Evolutionary conservation across 1,140 invertebrate genomes (phyloP).

Genomic region (Bombus pyrosoma): DNA sequence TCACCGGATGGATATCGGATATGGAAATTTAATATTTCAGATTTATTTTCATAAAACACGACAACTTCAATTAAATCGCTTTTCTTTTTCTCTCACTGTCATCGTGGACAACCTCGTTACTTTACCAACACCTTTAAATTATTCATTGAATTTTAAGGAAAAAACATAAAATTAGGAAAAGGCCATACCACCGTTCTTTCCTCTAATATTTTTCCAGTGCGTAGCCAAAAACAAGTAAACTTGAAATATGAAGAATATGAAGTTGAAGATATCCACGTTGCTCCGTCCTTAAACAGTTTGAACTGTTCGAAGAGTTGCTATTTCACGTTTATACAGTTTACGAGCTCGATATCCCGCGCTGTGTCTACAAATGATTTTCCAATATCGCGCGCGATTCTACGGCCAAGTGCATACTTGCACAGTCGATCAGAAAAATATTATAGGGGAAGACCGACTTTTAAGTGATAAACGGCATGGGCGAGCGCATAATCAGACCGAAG

Average conservation of each 20-base stretch:
- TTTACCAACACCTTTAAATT: no score
- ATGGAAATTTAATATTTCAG: no score
- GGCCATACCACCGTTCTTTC: accelerated
- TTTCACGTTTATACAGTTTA: not conserved
- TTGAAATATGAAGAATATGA: no score
- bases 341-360: not conserved
- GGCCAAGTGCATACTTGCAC: not conserved
- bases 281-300: not conserved
- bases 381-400: not conserved
- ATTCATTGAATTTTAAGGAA: no score
- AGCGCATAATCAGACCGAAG: conserved; percentile 9
- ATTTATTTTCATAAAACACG: no score
- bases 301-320: no score
- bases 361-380: conserved; percentile 36
- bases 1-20: no score
- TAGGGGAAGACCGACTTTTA: not conserved
- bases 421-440: not conserved
- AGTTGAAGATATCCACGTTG: not conserved
- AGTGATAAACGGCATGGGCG: not conserved
- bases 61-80: no score
- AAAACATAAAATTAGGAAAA: no score
- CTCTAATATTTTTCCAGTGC: not conserved
- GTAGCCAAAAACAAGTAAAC: not conserved
- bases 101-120: no score
- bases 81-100: no score